phyloP scores from a whole-genome alignment of 2,113 vertebrate genomes.

The Siniperca knerii region DNA sequence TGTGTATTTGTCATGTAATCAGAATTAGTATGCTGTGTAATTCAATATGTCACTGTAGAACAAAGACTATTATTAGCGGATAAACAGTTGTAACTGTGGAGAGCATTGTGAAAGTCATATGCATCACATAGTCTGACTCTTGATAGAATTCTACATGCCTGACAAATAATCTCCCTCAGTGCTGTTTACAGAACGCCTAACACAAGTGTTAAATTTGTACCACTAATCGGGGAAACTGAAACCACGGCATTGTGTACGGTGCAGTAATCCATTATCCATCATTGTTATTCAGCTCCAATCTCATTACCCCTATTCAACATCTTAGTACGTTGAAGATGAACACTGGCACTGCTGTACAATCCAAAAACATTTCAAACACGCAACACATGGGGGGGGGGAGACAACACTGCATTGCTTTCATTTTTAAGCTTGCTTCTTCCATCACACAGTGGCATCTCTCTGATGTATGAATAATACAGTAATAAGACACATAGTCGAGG shows the following conservation, averaged over 20 bases:
- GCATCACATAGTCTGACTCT: constrained; percentile 44
- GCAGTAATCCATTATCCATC: constrained; percentile 75
- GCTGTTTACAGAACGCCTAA: constrained; percentile 74
- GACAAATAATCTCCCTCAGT: constrained; percentile 63
- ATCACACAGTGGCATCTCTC: constrained; percentile 52
- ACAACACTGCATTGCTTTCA: constrained; percentile 54
- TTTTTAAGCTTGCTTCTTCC: constrained; percentile 62
- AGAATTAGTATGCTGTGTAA: constrained; percentile 20
- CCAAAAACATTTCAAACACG: constrained; percentile 52
- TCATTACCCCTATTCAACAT: constrained; percentile 79
- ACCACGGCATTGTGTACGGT: constrained; percentile 66
- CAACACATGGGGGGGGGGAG: neutral
- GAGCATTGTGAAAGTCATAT: constrained; percentile 37
- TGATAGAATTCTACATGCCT: constrained; percentile 63
- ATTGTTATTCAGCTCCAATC: constrained; percentile 77
- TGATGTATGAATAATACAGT: constrained; percentile 76
- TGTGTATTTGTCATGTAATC: constrained; percentile 21
- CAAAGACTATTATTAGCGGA: constrained; percentile 38
- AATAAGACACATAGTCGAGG: constrained; percentile 62
- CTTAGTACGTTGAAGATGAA: constrained; percentile 59
- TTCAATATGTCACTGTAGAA: constrained; percentile 17
- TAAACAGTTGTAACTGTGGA: constrained; percentile 15
- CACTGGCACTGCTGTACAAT: constrained; percentile 59
- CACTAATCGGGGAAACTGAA: constrained; percentile 76
- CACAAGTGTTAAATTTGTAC: constrained; percentile 82